Evolutionary conservation across 2,888 invertebrate species (phyloP).

Genomic region (Trypoxylon attenuatum): DNA sequence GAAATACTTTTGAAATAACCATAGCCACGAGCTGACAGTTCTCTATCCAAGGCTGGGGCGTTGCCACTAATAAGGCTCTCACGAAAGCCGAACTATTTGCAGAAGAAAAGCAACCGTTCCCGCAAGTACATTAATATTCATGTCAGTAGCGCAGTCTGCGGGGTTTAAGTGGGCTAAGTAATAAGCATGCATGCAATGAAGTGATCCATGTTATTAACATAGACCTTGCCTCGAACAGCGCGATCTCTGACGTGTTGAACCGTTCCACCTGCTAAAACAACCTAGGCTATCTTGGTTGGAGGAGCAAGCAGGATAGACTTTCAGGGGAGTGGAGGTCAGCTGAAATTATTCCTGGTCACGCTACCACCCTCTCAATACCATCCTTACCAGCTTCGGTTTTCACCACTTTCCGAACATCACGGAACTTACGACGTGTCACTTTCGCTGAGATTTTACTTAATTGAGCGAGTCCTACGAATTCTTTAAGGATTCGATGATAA

Average conservation of each 20-base stretch:
- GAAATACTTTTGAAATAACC: too few species aligned
- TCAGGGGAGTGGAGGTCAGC: conserved; percentile 27
- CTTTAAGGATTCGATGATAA: too few species aligned
- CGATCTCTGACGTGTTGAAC: conserved; percentile 54
- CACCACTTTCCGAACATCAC: too few species aligned
- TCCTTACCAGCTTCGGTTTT: conserved; percentile 10
- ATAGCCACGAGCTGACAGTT: too few species aligned
- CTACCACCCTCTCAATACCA: conserved; percentile 39
- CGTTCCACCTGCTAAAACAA: conserved; percentile 49
- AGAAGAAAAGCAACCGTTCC: conserved; percentile 35
- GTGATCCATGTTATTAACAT: conserved; percentile 71
- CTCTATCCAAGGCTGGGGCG: too few species aligned
- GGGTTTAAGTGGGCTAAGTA: conserved; percentile 46
- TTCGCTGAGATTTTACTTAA: too few species aligned
- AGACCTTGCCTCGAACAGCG: conserved; percentile 67
- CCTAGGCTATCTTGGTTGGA: conserved; percentile 31
- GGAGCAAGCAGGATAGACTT: too few species aligned
- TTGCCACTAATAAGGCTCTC: too few species aligned
- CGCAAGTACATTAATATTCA: conserved; percentile 49
- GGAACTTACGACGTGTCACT: too few species aligned
- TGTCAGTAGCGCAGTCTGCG: conserved; percentile 23
- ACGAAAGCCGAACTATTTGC: conserved; percentile 28
- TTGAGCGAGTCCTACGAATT: too few species aligned
- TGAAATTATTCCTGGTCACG: conserved; percentile 68
- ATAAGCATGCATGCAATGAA: conserved; percentile 69